phyloP scores from a whole-genome alignment of 2,797 vertebrate species.

The Chlorospingus flavigularis region DNA sequence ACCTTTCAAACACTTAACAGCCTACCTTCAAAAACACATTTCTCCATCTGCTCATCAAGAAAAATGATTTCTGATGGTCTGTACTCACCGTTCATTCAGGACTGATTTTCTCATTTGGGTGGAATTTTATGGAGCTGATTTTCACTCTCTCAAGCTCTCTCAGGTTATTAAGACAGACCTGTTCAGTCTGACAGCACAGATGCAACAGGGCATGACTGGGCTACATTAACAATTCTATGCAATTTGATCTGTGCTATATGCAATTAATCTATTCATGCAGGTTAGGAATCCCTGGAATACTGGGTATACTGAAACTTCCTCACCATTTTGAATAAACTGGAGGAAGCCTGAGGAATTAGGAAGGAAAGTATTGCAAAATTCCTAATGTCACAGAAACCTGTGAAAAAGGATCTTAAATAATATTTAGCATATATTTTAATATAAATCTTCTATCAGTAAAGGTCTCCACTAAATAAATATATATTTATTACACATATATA shows the following conservation, averaged over 20 bases:
- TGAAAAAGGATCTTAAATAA: background rate
- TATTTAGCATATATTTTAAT: background rate
- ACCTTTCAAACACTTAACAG: slow-evolving; percentile 35
- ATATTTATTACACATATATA: fast-evolving
- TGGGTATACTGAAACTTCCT: background rate
- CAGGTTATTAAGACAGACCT: background rate
- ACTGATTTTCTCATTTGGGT: slow-evolving; percentile 45
- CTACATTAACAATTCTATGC: background rate
- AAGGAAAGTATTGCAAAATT: background rate
- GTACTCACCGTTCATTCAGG: background rate
- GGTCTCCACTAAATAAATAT: background rate
- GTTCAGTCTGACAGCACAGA: background rate
- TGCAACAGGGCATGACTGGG: background rate
- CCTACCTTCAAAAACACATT: slow-evolving; percentile 26
- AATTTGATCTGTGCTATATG: background rate
- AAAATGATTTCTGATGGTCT: slow-evolving; percentile 46
- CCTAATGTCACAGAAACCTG: background rate
- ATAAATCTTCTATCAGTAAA: background rate
- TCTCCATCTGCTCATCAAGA: slow-evolving; percentile 30
- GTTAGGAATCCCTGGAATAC: background rate
- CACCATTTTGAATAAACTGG: background rate
- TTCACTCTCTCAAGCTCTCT: background rate
- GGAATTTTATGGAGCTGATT: slow-evolving; percentile 21
- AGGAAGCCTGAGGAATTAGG: background rate
- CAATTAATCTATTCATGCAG: background rate